Percentiles rank a stretch among this genome's conserved stretches.
Evolutionary conservation across 2,797 vertebrate species (phyloP).

Genomic region (Euthynnus affinis): DNA sequence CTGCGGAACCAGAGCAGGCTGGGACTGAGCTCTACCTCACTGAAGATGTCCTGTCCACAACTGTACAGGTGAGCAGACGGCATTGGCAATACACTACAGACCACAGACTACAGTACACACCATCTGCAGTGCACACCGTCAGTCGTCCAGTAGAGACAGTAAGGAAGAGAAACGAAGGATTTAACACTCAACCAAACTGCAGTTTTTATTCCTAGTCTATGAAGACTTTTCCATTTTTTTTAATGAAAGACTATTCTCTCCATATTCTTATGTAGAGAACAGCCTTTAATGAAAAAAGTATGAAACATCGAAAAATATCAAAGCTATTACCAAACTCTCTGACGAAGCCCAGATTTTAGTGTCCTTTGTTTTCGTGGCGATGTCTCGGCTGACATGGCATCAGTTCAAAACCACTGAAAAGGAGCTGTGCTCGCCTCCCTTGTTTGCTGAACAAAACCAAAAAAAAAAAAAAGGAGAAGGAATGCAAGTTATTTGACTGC

Average conservation of each 20-base stretch:
- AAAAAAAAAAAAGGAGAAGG: slow-evolving; percentile 20
- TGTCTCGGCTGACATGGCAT: slow-evolving; percentile 35
- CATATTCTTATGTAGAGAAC: too few species aligned
- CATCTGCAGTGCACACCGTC: too few species aligned
- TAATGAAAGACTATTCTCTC: too few species aligned
- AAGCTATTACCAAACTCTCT: neutral
- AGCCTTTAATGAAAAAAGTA: too few species aligned
- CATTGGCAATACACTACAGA: neutral
- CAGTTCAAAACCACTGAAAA: slow-evolving; percentile 25
- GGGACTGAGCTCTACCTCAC: slow-evolving; percentile 81
- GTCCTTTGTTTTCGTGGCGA: neutral
- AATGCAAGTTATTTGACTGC: slow-evolving; percentile 45
- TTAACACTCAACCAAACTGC: too few species aligned
- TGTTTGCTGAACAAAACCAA: slow-evolving; percentile 26
- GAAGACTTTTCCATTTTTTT: too few species aligned
- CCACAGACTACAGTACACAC: too few species aligned
- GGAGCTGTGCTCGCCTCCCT: neutral
- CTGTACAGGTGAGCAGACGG: slow-evolving; percentile 84
- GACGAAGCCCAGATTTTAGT: neutral
- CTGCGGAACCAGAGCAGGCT: slow-evolving; percentile 84
- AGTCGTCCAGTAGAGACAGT: too few species aligned
- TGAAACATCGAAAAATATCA: too few species aligned
- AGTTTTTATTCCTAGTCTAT: too few species aligned
- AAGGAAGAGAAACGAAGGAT: too few species aligned
- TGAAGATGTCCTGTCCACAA: slow-evolving; percentile 93